Conservation (phyloP, 37 sponge, comb jelly and placozoan genomes). For the Ianthella basta region DNA sequence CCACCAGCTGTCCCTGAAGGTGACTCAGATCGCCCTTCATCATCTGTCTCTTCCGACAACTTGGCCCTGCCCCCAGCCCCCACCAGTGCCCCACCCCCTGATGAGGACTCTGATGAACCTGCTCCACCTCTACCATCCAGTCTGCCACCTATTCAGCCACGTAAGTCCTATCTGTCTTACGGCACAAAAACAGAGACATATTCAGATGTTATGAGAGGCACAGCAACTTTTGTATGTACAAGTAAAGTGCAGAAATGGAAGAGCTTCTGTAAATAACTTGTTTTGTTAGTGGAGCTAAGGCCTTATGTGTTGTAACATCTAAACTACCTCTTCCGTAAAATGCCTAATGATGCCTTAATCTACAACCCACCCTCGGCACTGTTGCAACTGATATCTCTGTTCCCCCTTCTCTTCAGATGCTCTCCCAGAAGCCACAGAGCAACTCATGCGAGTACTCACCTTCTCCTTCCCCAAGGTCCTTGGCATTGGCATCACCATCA, state of each 20-base stretch:
- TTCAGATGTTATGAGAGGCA: too few species aligned
- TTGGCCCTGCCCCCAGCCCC: background rate
- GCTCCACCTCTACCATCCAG: slow-evolving; percentile 20
- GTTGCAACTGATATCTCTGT: background rate
- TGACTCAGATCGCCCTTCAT: too few species aligned
- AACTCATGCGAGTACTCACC: background rate
- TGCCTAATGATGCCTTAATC: too few species aligned
- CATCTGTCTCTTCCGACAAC: background rate
- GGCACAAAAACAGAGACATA: too few species aligned
- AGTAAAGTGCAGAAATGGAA: too few species aligned
- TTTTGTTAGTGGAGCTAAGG: too few species aligned
- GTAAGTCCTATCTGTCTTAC: background rate
- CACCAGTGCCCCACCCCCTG: background rate
- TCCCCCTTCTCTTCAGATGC: background rate
- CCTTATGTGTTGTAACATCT: too few species aligned
- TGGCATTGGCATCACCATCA: slow-evolving; percentile 64
- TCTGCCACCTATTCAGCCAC: background rate
- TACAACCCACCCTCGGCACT: background rate
- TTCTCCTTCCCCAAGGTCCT: slow-evolving; percentile 47
- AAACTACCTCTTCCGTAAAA: too few species aligned
- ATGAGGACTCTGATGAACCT: background rate
- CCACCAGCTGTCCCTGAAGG: too few species aligned
- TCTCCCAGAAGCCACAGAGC: background rate
- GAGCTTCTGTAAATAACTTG: too few species aligned
- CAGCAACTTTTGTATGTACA: too few species aligned